These are phyloP conservation scores for Uloborus plumipes DNA, from an alignment of 2,888 invertebrate species.

Conservation along the genomic window DNA sequence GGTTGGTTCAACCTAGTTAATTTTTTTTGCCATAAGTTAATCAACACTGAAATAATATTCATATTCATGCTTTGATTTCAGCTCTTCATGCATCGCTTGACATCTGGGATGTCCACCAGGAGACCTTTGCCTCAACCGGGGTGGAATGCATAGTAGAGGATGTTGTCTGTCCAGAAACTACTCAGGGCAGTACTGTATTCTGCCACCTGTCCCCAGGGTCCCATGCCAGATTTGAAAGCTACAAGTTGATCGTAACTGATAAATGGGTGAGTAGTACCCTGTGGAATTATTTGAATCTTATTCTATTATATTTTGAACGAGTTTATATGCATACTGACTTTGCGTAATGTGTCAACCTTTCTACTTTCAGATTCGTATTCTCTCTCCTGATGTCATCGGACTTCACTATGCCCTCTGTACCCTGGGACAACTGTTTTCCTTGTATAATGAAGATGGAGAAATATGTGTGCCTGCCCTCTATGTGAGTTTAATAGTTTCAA, in stretches of 20 bases:
- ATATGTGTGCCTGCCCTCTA: conserved; percentile 68
- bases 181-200: conserved; percentile 71
- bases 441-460: conserved; percentile 71
- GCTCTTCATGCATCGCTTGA: conserved; percentile 69
- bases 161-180: conserved; percentile 70
- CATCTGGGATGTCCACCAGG: conserved; percentile 74
- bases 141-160: conserved; percentile 73
- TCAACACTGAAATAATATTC: too few relatives aligned
- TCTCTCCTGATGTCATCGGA: conserved; percentile 75
- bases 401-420: conserved; percentile 76
- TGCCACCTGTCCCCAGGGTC: conserved; percentile 75
- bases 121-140: conserved; percentile 73
- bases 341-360: not conserved
- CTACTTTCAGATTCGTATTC: conserved; percentile 73
- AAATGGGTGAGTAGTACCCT: conserved; percentile 71
- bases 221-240: conserved; percentile 73
- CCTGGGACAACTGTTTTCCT: conserved; percentile 75
- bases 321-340: not conserved
- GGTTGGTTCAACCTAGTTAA: too few relatives aligned
- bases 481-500: conserved; percentile 46
- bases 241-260: conserved; percentile 74
- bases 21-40: too few relatives aligned
- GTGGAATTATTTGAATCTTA: too few relatives aligned
- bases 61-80: too few relatives aligned
- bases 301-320: too few relatives aligned